A percentile compares a stretch with the other conserved stretches of the same genome.
Conservation (phyloP, 2,797 vertebrate species). For the Centroberyx gerrardi region DNA sequence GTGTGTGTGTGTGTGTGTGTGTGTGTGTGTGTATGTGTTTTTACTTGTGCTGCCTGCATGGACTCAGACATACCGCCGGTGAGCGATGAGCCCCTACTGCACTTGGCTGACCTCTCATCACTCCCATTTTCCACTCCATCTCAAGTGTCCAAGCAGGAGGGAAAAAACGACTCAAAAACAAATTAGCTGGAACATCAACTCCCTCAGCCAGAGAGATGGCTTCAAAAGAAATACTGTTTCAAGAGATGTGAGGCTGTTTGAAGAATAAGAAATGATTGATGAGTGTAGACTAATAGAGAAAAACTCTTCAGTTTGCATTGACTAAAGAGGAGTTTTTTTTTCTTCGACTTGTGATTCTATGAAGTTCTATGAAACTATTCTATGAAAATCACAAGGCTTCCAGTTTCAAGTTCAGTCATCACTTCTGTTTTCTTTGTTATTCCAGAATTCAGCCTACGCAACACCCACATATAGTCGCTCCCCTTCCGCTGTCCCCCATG, state of each 20-base stretch:
- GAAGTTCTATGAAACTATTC: background rate
- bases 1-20: constrained; percentile 18
- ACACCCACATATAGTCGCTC: background rate
- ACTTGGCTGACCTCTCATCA: constrained; percentile 79
- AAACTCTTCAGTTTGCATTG: background rate
- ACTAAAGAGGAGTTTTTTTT: background rate
- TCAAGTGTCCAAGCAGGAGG: constrained; percentile 52
- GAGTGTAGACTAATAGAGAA: background rate
- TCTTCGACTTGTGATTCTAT: background rate
- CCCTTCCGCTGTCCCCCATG: too few species aligned
- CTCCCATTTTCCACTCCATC: constrained; percentile 66
- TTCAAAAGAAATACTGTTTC: constrained; percentile 15
- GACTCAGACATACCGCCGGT: constrained; percentile 36
- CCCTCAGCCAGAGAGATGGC: background rate
- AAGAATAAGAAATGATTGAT: constrained; percentile 1
- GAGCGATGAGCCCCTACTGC: constrained; percentile 61
- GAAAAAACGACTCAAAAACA: constrained; percentile 52
- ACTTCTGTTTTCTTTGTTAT: background rate
- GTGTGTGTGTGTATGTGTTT: constrained; percentile 32
- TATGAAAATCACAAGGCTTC: background rate
- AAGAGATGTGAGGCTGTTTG: background rate
- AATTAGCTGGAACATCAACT: constrained; percentile 56
- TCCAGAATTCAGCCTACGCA: constrained; percentile 1
- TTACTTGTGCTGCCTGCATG: constrained; percentile 34
- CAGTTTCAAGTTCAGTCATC: constrained; percentile 10